Evolutionary conservation across 2,113 vertebrate species (phyloP), one percentile per base, ranked within the genome.

Genomic region (Spea multiplicata): DNA sequence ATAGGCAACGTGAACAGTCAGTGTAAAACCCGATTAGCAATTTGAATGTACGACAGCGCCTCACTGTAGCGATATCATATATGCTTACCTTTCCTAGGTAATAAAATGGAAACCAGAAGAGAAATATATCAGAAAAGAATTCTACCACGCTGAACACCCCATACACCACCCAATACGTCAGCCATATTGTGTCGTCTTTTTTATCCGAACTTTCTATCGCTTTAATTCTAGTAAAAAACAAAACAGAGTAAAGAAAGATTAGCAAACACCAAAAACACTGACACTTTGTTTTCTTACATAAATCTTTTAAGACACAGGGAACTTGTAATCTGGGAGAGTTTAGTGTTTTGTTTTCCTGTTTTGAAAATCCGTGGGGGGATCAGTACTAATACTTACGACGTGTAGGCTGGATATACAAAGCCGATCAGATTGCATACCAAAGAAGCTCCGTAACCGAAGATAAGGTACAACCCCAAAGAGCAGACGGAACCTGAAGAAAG

Each of bases 41-140:
- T n/a, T n/a, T n/a, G n/a, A n/a, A n/a, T n/a, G n/a, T n/a, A n/a
- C n/a, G n/a, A n/a, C 30, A 30, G 30, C 30, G 30, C 30, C 30
- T 30, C 30, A 52, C 50, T 52, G 50, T 52, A 10, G 50, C 9
- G 30, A 30, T 52, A 10, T 52, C 6, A 52, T 52, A 52, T 10
- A 52, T 49, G 3, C 78, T 88, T 81, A 97, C 96, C 95, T 99
- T 99, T 78, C 95, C 96, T 3, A 78, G 89, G 0, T 98, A 99
- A 89, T 99, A 99, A 83, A 97, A 99, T 0, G 97, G 97, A 83
- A 95, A 98, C 96, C 97, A 99, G 89, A 92, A 95, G 83, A 99
- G 96, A 88, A 99, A 98, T 30, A 94, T 92, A 68, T 99, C 96
- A 0, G 96, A 97, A 92, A 99, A 98, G 88, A 96, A 98, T 85